Percentiles rank a stretch among this genome's conserved stretches.
Evolutionary conservation across 2,113 vertebrate species (phyloP).

Genomic region (Anolis sagrei): DNA sequence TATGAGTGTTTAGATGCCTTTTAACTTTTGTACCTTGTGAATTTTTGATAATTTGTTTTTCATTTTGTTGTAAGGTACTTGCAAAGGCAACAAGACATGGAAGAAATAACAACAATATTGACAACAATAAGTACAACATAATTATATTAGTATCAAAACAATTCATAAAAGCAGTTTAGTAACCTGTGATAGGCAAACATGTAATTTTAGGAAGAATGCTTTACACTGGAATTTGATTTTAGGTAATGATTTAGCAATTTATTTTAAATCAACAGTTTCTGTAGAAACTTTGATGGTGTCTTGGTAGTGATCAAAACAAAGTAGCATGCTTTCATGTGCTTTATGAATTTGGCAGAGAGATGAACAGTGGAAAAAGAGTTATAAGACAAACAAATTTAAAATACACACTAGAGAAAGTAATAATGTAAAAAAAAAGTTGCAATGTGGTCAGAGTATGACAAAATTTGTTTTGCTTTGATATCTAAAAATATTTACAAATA

Average conservation of each 20-base stretch:
- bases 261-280: background rate
- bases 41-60: too few species aligned
- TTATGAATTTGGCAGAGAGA: conserved; percentile 54
- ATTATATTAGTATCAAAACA: too few species aligned
- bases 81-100: too few species aligned
- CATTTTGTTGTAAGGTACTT: too few species aligned
- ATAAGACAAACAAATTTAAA: conserved; percentile 70
- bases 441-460: conserved; percentile 43
- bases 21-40: too few species aligned
- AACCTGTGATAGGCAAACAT: too few species aligned
- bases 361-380: conserved; percentile 43
- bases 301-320: conserved; percentile 31
- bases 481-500: conserved; percentile 46
- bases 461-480: conserved; percentile 53
- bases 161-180: background rate
- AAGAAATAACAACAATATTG: too few species aligned
- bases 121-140: too few species aligned
- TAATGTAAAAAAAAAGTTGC: conserved; percentile 56
- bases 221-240: conserved; percentile 40
- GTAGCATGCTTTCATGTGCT: conserved; percentile 31
- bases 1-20: too few species aligned
- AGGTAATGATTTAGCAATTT: conserved; percentile 45
- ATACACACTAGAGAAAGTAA: conserved; percentile 48
- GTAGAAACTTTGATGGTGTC: background rate
- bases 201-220: background rate